Evolutionary conservation across 2,797 vertebrate genomes (phyloP).

Genomic region (Pristis pectinata): DNA sequence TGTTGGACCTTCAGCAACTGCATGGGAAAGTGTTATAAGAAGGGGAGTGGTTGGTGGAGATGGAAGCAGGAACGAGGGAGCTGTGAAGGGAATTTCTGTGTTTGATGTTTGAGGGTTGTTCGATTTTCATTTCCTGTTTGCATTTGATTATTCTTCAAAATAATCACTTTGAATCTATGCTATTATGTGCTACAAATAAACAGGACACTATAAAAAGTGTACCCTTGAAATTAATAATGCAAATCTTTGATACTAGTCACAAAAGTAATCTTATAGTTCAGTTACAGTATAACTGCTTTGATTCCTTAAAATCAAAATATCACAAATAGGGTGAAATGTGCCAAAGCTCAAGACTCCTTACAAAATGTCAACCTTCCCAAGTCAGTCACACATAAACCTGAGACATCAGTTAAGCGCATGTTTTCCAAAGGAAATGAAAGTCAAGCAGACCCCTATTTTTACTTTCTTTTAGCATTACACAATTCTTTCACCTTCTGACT

Average conservation of each 20-base stretch:
- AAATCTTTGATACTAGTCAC: too few relatives aligned
- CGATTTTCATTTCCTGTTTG: too few relatives aligned
- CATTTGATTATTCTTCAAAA: neutral
- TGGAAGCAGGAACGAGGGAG: too few relatives aligned
- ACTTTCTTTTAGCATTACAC: neutral
- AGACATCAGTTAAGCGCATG: neutral
- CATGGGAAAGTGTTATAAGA: too few relatives aligned
- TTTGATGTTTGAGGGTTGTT: too few relatives aligned
- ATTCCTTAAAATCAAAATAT: constrained; percentile 1
- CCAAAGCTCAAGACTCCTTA: too few relatives aligned
- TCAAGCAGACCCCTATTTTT: neutral
- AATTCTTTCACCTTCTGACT: neutral
- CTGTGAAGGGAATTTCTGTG: too few relatives aligned
- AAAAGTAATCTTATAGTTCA: neutral
- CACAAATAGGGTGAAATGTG: neutral
- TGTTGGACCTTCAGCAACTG: too few relatives aligned
- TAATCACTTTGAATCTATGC: neutral
- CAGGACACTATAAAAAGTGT: neutral
- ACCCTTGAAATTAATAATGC: neutral
- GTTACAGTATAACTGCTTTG: neutral
- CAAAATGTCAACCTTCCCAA: neutral
- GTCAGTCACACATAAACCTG: neutral
- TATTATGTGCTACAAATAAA: neutral
- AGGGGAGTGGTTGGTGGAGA: too few relatives aligned
- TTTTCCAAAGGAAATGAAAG: neutral